Evolutionary conservation across 2,888 invertebrate genomes (phyloP).

Genomic region (Trichopoda pennipes): DNA sequence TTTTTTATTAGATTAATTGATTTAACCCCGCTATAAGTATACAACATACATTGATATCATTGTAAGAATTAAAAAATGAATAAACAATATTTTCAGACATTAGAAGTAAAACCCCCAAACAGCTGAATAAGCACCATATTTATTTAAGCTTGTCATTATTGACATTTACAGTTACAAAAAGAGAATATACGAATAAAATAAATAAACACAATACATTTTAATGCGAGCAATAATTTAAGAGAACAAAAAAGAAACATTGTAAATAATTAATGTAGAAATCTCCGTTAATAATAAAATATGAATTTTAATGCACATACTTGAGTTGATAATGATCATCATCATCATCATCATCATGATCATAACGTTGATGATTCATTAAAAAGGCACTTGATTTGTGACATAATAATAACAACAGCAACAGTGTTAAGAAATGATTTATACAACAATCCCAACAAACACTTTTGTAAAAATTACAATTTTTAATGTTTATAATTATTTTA

Average conservation of each 20-base stretch:
- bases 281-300: constrained; percentile 3
- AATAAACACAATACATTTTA: constrained; percentile 20
- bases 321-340: constrained; percentile 19
- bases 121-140: neutral
- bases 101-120: no score
- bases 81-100: no score
- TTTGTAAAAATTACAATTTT: neutral
- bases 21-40: no score
- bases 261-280: constrained; percentile 37
- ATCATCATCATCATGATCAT: constrained; percentile 20
- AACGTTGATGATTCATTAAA: constrained; percentile 50
- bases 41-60: no score
- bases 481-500: no score
- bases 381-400: constrained; percentile 59
- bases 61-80: no score
- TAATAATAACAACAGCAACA: constrained; percentile 48
- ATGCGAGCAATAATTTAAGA: constrained; percentile 1
- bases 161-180: constrained; percentile 12
- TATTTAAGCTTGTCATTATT: neutral
- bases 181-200: constrained; percentile 17
- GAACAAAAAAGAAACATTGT: constrained; percentile 16
- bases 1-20: no score
- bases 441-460: constrained; percentile 6
- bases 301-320: constrained; percentile 1
- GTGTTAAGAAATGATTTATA: neutral